These are phyloP conservation scores for Prunella fulvescens DNA, from an alignment of 2,113 vertebrate species.

Conservation along the genomic window DNA sequence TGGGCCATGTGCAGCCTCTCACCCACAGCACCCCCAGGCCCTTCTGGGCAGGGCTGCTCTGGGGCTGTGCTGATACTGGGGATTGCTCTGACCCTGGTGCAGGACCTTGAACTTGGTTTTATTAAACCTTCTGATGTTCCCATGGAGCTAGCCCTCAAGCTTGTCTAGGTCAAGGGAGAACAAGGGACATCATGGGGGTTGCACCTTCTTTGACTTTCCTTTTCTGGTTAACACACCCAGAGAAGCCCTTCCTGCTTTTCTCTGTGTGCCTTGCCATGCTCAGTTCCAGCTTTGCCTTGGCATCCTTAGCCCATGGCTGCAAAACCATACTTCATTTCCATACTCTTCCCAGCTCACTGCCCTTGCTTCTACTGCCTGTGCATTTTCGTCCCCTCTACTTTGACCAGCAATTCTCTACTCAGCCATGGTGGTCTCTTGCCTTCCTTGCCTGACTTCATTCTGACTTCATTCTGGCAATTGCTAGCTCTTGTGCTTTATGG, in stretches of 20 bases:
- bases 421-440: not conserved
- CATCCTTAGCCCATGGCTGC: not conserved
- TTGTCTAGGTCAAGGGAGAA: not conserved
- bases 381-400: not conserved
- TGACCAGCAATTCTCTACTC: not conserved
- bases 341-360: not conserved
- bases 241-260: not conserved
- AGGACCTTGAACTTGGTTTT: not conserved
- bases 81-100: accelerated
- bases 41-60: not conserved
- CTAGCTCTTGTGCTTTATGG: not conserved
- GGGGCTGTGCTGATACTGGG: accelerated
- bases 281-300: not conserved
- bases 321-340: not conserved
- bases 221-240: not conserved
- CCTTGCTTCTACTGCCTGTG: not conserved
- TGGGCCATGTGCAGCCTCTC: not conserved
- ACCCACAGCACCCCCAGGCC: not conserved
- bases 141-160: not conserved
- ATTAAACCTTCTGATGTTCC: not conserved
- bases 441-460: not conserved
- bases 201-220: not conserved
- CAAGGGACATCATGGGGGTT: not conserved
- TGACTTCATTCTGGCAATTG: not conserved
- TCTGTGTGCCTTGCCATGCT: not conserved